A percentile compares a stretch with the other conserved stretches of the same genome.
Conservation (phyloP, 2,113 vertebrate species). For the Gallinago paraguaiae region DNA sequence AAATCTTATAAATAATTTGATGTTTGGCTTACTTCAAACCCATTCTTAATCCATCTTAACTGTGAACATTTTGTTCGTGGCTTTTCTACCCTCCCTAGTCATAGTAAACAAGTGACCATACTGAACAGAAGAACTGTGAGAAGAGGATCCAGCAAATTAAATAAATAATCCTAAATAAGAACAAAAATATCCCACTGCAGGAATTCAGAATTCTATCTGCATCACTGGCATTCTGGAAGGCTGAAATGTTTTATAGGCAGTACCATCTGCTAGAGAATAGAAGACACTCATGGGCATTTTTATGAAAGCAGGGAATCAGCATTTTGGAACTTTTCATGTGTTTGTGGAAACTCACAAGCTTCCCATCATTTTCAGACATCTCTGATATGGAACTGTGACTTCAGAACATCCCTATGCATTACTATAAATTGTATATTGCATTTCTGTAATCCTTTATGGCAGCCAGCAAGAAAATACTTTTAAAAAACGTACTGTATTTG, state of each 20-base stretch:
- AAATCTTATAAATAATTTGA: background rate
- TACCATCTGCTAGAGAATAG: background rate
- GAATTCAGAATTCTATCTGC: background rate
- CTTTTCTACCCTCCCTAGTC: background rate
- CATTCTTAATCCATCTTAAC: background rate
- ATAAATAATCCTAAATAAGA: background rate
- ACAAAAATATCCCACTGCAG: background rate
- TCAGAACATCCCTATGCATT: background rate
- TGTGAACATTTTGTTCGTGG: background rate
- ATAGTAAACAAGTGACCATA: background rate
- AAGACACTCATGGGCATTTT: background rate
- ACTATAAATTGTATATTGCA: background rate
- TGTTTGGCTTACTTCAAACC: background rate
- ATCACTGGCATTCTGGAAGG: background rate
- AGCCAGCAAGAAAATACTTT: conserved; percentile 13
- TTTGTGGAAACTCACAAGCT: background rate
- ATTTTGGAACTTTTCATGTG: background rate
- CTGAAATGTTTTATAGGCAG: background rate
- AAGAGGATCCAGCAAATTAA: background rate
- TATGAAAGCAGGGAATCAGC: background rate
- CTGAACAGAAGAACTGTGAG: background rate
- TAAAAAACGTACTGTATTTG: background rate
- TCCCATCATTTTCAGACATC: conserved; percentile 3
- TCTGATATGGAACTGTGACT: conserved; percentile 1
- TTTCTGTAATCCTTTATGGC: conserved; percentile 3